Evolutionary conservation across 1,140 invertebrate species (phyloP).

Genomic region (Aphelinus certus): DNA sequence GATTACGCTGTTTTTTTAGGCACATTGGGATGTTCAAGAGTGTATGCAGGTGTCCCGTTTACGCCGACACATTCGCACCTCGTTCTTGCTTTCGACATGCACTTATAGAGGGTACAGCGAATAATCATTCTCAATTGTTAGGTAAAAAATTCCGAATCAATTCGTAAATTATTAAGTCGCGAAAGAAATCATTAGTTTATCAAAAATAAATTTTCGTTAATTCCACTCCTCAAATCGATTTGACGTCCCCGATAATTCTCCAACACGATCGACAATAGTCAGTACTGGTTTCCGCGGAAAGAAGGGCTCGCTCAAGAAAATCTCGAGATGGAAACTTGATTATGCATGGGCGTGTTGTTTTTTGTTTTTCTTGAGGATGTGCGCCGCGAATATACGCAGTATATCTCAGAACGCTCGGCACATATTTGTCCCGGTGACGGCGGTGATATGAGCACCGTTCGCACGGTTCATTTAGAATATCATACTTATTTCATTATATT

Average conservation of each 20-base stretch:
- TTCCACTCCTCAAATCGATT: no score
- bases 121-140: no score
- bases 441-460: not conserved
- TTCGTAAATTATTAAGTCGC: not conserved
- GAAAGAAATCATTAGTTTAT: not conserved
- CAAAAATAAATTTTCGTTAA: not conserved
- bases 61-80: not conserved
- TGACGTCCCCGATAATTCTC: not conserved
- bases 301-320: not conserved
- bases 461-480: conserved; percentile 22
- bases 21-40: conserved; percentile 43
- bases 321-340: not conserved
- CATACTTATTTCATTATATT: not conserved
- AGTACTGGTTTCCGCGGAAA: not conserved
- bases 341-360: not conserved
- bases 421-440: not conserved
- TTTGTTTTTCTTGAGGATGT: not conserved
- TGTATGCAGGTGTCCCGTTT: conserved; percentile 5
- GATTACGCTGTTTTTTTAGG: conserved; percentile 41
- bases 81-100: no score
- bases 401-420: not conserved
- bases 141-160: not conserved
- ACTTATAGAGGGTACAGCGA: no score
- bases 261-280: not conserved
- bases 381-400: not conserved